These are phyloP conservation scores for Paratrypauchen microcephalus DNA, from an alignment of 2,797 vertebrate species.

Conservation along the genomic window DNA sequence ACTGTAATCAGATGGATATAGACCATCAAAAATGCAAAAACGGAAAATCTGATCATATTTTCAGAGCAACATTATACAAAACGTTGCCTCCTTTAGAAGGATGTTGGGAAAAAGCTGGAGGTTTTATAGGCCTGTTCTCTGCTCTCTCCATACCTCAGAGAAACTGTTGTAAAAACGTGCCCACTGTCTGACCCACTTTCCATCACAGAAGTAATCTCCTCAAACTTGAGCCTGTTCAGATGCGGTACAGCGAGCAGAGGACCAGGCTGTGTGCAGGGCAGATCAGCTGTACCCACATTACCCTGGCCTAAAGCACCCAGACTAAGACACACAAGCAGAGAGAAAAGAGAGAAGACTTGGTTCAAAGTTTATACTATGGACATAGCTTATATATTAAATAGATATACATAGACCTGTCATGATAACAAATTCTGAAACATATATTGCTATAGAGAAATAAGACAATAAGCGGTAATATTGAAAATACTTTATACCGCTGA, in stretches of 20 bases:
- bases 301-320: conserved; percentile 26
- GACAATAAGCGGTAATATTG: too few relatives aligned
- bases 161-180: conserved; percentile 69
- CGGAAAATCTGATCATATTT: neutral
- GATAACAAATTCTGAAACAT: too few relatives aligned
- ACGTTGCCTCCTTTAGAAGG: conserved; percentile 25
- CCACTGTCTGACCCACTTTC: conserved; percentile 76
- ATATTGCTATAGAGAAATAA: too few relatives aligned
- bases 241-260: conserved; percentile 26
- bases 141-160: conserved; percentile 55
- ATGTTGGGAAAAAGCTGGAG: conserved; percentile 61
- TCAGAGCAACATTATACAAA: neutral
- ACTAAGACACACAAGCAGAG: conserved; percentile 7
- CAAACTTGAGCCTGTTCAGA: conserved; percentile 65
- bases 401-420: too few relatives aligned
- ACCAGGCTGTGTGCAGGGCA: conserved; percentile 49
- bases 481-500: too few relatives aligned
- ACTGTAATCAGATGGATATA: neutral
- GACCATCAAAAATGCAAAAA: conserved; percentile 4
- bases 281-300: conserved; percentile 44
- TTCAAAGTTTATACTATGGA: neutral
- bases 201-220: conserved; percentile 66
- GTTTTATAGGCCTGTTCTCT: conserved; percentile 42
- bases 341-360: conserved; percentile 22
- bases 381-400: too few relatives aligned